Percentiles rank a stretch among this genome's conserved stretches.
Evolutionary conservation across 2,888 invertebrate species (phyloP).

Genomic region (Tipula unca): DNA sequence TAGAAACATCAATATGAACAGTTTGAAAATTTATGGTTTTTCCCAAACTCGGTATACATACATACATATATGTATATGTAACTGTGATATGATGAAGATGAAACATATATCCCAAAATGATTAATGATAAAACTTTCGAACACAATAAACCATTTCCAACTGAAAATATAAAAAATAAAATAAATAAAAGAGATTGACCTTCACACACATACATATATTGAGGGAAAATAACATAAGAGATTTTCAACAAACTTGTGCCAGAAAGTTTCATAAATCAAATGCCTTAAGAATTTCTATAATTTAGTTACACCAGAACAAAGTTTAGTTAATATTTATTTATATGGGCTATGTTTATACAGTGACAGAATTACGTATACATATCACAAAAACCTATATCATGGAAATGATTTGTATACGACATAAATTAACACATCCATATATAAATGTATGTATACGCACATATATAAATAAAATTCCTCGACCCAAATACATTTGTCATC

Average conservation of each 20-base stretch:
- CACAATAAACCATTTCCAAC: not conserved
- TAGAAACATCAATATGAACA: not conserved
- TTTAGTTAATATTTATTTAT: not conserved
- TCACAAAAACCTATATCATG: not conserved
- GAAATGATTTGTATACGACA: not conserved
- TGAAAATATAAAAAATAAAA: too few relatives aligned
- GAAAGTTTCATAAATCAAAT: not conserved
- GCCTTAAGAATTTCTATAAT: not conserved
- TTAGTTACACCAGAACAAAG: not conserved
- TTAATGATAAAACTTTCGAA: not conserved
- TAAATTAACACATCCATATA: not conserved
- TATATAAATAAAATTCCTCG: not conserved
- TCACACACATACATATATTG: not conserved
- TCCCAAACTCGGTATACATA: not conserved
- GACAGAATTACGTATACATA: not conserved
- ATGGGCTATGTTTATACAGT: not conserved
- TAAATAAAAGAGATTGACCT: not conserved
- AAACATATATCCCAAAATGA: not conserved
- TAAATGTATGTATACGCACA: too few relatives aligned
- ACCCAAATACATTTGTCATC: not conserved
- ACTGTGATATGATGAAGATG: not conserved
- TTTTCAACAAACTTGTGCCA: not conserved
- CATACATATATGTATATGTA: too few relatives aligned
- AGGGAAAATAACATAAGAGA: not conserved
- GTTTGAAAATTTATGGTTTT: not conserved